Conservation (phyloP, 2,113 vertebrate genomes). For the Burhinus oedicnemus region DNA sequence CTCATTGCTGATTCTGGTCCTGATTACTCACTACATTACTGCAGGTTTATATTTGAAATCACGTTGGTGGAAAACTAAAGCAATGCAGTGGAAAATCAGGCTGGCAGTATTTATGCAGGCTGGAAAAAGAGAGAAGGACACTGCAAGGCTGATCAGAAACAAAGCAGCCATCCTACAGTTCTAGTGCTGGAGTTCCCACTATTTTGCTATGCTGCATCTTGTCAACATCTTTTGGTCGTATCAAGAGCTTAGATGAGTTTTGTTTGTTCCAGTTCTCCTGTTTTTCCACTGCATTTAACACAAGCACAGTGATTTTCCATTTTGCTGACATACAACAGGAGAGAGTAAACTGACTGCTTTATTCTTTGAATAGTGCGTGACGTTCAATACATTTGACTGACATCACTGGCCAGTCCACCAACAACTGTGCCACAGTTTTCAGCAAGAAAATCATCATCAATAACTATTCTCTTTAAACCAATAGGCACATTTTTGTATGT, state of each 20-base stretch:
- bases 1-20: background rate
- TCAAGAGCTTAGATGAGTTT: background rate
- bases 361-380: background rate
- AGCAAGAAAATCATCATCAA: background rate
- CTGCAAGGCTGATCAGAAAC: background rate
- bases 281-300: slow-evolving; percentile 20
- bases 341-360: background rate
- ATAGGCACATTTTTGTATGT: background rate
- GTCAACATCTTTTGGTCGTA: background rate
- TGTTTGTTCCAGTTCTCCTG: background rate
- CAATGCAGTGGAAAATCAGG: background rate
- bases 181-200: background rate
- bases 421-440: background rate
- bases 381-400: background rate
- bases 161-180: background rate
- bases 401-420: background rate
- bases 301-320: background rate
- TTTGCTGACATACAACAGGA: background rate
- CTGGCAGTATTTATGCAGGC: background rate
- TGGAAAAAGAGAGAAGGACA: background rate
- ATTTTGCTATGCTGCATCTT: background rate
- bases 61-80: background rate
- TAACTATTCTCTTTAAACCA: background rate
- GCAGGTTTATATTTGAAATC: background rate
- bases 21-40: background rate